Percentiles rank a stretch among this genome's conserved stretches.
Evolutionary conservation across 1,140 invertebrate species (phyloP).

Genomic region (Ceratina japonica): DNA sequence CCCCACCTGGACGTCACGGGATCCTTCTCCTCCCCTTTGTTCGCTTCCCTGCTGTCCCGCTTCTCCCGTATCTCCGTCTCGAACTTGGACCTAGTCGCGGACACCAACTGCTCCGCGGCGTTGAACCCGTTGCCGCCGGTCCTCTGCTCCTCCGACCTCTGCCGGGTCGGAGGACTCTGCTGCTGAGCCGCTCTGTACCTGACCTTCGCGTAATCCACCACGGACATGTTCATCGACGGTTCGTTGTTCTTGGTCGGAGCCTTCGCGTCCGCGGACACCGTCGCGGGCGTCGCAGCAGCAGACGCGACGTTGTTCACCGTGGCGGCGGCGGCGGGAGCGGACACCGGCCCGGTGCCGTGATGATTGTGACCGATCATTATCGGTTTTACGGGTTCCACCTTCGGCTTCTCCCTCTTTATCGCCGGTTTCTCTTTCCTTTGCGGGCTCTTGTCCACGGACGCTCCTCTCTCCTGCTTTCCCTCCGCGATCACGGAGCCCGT

Average conservation of each 20-base stretch:
- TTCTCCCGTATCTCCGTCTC: slow-evolving; percentile 60
- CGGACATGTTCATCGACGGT: slow-evolving; percentile 76
- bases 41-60: slow-evolving; percentile 69
- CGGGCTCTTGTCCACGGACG: slow-evolving; percentile 12
- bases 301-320: slow-evolving; percentile 67
- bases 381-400: slow-evolving; percentile 69
- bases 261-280: slow-evolving; percentile 50
- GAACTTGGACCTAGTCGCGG: slow-evolving; percentile 70
- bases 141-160: slow-evolving; percentile 81
- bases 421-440: slow-evolving; percentile 68
- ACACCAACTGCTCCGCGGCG: slow-evolving; percentile 66
- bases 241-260: slow-evolving; percentile 69
- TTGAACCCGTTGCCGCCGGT: slow-evolving; percentile 58
- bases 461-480: slow-evolving; percentile 67
- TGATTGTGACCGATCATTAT: slow-evolving; percentile 71
- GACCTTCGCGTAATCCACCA: slow-evolving; percentile 84
- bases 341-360: slow-evolving; percentile 59
- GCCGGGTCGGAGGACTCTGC: slow-evolving; percentile 78
- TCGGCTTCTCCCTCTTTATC: slow-evolving; percentile 72
- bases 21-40: slow-evolving; percentile 77
- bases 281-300: slow-evolving; percentile 49
- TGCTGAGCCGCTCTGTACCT: slow-evolving; percentile 82
- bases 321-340: slow-evolving; percentile 69
- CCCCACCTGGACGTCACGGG: slow-evolving; percentile 76
- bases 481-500: slow-evolving; percentile 86